Evolutionary conservation across 2,113 vertebrate species (phyloP), one percentile per base, ranked within the genome.

Genomic region (Girardinichthys multiradiatus): DNA sequence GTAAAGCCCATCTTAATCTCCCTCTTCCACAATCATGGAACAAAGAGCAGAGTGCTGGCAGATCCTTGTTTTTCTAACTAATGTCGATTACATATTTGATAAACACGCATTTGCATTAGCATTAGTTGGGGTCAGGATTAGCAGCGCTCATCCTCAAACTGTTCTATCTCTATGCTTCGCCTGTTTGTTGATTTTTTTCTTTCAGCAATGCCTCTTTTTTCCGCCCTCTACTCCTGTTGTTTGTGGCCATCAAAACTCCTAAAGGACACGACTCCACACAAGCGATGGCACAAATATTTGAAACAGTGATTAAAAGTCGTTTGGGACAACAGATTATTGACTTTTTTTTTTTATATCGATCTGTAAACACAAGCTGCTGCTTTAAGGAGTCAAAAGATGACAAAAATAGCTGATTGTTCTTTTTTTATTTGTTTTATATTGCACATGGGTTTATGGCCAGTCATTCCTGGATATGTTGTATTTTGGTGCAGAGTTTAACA

Each of bases 41-140:
- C 92, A 92, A 92, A 91, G 90, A 92, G 89, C 91, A 89, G 85
- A 84, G 85, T 78, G 90, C 89, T 76, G 87, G 87, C 86, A 86
- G 79, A 90, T 81, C 90, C 87, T 88, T 92, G 91, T 92, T 92
- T 91, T 92, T 90, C 80, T 86, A 92, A 90, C 91, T 92, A 91
- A 90, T 90, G 92, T 93, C 89, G 91, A 93, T 92, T 90, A 89
- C 89, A 92, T 89, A 91, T 93, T 91, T 92, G 92, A 93, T 93
- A 93, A 92, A 91, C 91, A 92, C 64, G 89, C 92, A 91, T 91
- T 93, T 88, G 92, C 92, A 92, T 93, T 93, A 92, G 92, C 91
- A 89, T 93, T 92, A 91, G 91, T 89, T 26, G 89, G 89, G 90
- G 91, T 92, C 91, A 83, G 92, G 92, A 93, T 93, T 93, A 93